Evolutionary conservation across 2,113 vertebrate genomes (phyloP).

Genomic region (Hyperopisus bebe): DNA sequence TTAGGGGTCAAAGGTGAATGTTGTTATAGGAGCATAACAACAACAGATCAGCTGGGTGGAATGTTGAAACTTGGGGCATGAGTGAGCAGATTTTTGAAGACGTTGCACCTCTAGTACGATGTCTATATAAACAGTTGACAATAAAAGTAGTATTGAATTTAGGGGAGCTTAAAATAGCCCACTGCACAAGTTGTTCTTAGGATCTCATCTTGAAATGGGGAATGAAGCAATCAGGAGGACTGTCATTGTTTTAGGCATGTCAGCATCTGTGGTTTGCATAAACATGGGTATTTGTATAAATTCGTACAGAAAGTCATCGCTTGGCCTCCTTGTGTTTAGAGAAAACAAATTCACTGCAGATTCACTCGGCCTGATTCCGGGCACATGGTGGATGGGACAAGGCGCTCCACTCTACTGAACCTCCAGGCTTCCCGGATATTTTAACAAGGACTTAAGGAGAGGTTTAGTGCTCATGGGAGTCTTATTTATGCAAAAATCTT

Average conservation of each 20-base stretch:
- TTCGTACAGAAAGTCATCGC: not conserved
- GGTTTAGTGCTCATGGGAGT: not conserved
- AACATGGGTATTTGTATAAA: not conserved
- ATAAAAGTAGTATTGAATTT: constrained; percentile 3
- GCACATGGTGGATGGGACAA: too few species aligned
- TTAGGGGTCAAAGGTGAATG: constrained; percentile 39
- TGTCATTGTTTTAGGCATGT: not conserved
- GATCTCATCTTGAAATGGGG: not conserved
- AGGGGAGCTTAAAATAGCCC: not conserved
- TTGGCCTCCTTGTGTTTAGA: not conserved
- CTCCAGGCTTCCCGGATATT: not conserved
- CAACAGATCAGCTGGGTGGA: not conserved
- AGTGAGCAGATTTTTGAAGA: not conserved
- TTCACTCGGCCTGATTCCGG: not conserved
- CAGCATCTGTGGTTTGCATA: constrained; percentile 3
- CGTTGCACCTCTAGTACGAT: not conserved
- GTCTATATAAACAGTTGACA: not conserved
- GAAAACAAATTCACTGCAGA: constrained; percentile 1
- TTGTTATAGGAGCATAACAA: constrained; percentile 27
- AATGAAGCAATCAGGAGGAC: not conserved
- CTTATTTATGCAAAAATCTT: too few species aligned
- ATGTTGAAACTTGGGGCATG: not conserved
- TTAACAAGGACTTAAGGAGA: not conserved
- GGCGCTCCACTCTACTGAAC: not conserved
- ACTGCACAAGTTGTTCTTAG: not conserved